Evolutionary conservation across 2,113 vertebrate genomes (phyloP).

Genomic region (Seriola rivoliana): DNA sequence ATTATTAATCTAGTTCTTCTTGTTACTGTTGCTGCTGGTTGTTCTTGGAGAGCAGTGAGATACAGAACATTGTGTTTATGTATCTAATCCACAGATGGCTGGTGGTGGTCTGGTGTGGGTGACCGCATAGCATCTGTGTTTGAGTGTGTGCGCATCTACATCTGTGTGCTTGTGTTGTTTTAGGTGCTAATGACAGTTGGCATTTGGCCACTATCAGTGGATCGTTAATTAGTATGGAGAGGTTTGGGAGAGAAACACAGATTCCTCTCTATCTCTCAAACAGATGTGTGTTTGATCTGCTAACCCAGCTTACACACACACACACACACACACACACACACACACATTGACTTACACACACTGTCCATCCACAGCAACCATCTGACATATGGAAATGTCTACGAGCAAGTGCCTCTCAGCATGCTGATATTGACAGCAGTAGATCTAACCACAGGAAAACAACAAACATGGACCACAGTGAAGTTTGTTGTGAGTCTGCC

Average conservation of each 20-base stretch:
- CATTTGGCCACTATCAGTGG: constrained; percentile 79
- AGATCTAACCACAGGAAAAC: constrained; percentile 39
- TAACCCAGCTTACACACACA: constrained; percentile 58
- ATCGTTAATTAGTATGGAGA: constrained; percentile 88
- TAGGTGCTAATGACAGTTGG: constrained; percentile 80
- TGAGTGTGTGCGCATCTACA: constrained; percentile 53
- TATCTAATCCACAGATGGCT: constrained; percentile 61
- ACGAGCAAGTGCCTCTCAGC: constrained; percentile 46
- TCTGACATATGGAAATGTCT: constrained; percentile 69
- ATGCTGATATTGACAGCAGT: constrained; percentile 58
- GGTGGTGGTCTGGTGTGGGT: constrained; percentile 44
- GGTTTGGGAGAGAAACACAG: constrained; percentile 79
- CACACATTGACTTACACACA: constrained; percentile 1
- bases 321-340: constrained; percentile 11
- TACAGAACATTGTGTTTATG: constrained; percentile 28
- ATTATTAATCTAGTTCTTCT: background rate
- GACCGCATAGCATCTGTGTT: constrained; percentile 67
- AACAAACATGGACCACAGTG: constrained; percentile 21
- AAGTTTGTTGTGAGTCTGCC: constrained; percentile 9
- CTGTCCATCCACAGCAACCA: constrained; percentile 48
- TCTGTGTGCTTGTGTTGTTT: constrained; percentile 72
- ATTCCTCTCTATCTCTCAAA: constrained; percentile 77
- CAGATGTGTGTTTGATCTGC: constrained; percentile 86
- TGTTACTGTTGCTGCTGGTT: background rate
- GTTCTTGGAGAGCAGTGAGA: background rate